Evolutionary conservation across 2,888 invertebrate species (phyloP).

Genomic region (Diplazon laetatorius): DNA sequence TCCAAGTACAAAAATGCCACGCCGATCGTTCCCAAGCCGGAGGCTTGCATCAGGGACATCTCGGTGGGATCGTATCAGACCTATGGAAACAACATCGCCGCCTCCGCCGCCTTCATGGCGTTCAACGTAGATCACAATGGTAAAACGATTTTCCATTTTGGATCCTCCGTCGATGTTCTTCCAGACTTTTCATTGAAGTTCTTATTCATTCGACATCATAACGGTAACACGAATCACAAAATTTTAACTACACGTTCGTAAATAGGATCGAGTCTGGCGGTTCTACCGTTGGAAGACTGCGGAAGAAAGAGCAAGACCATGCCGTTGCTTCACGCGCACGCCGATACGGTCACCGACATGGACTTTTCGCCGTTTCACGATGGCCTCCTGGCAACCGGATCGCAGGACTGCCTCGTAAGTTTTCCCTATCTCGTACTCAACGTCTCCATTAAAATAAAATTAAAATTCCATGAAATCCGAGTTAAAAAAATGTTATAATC

Average conservation of each 20-base stretch:
- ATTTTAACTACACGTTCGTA: too few relatives aligned
- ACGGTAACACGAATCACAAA: too few relatives aligned
- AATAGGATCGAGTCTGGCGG: conserved; percentile 93
- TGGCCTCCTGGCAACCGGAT: conserved; percentile 94
- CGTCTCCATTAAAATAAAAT: too few relatives aligned
- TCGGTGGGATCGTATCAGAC: conserved; percentile 96
- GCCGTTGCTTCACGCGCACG: conserved; percentile 93
- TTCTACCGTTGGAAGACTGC: conserved; percentile 93
- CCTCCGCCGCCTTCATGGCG: conserved; percentile 96
- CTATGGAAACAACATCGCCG: conserved; percentile 97
- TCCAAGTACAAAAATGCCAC: conserved; percentile 99
- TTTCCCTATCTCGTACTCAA: conserved; percentile 12
- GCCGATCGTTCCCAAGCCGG: conserved; percentile 97
- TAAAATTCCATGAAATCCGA: too few relatives aligned
- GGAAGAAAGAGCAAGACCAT: conserved; percentile 95
- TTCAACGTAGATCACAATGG: conserved; percentile 97
- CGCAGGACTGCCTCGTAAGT: conserved; percentile 91
- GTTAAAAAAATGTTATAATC: too few relatives aligned
- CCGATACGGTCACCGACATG: conserved; percentile 96
- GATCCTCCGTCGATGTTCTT: neutral
- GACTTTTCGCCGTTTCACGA: conserved; percentile 98
- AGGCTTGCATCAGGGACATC: conserved; percentile 93
- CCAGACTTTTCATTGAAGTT: neutral
- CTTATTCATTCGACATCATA: too few relatives aligned
- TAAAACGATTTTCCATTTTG: conserved; percentile 73